Evolutionary conservation across 1,140 invertebrate genomes (phyloP).

Genomic region (Heliconius eleuchia): DNA sequence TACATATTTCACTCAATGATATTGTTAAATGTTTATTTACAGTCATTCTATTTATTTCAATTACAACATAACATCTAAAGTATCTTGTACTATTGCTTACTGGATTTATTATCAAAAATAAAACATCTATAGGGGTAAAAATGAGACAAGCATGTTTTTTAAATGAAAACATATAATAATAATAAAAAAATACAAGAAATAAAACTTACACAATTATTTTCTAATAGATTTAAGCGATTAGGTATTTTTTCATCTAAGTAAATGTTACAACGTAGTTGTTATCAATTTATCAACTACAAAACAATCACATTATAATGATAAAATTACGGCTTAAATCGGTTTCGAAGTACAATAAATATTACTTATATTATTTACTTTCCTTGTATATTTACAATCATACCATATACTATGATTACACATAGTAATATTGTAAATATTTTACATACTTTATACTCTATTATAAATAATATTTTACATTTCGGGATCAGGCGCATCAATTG

Average conservation of each 20-base stretch:
- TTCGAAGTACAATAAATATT: not conserved
- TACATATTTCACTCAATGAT: no score
- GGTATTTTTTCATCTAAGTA: not conserved
- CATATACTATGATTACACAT: not conserved
- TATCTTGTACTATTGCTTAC: no score
- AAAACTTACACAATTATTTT: no score
- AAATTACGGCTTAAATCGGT: no score
- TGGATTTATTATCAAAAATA: no score
- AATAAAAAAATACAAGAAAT: not conserved
- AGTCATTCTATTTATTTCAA: no score
- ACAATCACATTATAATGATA: not conserved
- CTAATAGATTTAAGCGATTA: not conserved
- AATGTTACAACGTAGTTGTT: not conserved
- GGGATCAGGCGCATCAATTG: conserved; percentile 86
- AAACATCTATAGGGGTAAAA: not conserved
- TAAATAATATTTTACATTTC: conserved; percentile 47
- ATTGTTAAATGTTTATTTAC: no score
- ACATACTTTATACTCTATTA: no score
- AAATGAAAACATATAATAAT: not conserved
- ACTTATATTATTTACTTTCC: not conserved
- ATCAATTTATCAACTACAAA: not conserved
- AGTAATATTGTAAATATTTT: not conserved
- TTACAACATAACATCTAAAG: no score
- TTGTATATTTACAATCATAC: not conserved
- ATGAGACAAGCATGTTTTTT: not conserved